Evolutionary conservation across 2,888 invertebrate species (phyloP).

Genomic region (Portevinia maculata): DNA sequence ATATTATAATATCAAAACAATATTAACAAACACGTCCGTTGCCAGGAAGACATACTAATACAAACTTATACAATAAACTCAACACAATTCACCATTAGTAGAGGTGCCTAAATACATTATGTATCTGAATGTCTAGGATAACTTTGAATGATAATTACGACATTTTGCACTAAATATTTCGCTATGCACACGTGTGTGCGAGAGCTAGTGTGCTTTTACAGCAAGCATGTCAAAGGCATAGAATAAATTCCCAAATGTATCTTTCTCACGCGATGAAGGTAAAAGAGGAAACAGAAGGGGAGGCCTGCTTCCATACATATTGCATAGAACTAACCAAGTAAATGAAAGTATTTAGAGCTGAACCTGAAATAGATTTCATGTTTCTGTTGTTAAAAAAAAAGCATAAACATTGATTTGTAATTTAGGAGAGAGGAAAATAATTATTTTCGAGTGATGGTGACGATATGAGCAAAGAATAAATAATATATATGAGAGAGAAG

Average conservation of each 20-base stretch:
- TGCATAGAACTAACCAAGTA: slow-evolving; percentile 31
- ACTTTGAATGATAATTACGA: slow-evolving; percentile 50
- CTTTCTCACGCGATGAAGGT: slow-evolving; percentile 59
- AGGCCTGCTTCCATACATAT: background rate
- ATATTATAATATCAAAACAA: background rate
- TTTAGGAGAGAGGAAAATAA: slow-evolving; percentile 31
- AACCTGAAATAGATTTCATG: slow-evolving; percentile 60
- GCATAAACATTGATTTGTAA: slow-evolving; percentile 61
- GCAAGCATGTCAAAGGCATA: slow-evolving; percentile 25
- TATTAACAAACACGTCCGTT: slow-evolving; percentile 18
- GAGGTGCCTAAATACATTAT: too few relatives aligned
- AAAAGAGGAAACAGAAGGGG: background rate
- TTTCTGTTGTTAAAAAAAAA: slow-evolving; percentile 65
- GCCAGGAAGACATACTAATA: slow-evolving; percentile 6
- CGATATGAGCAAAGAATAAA: slow-evolving; percentile 18
- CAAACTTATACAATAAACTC: background rate
- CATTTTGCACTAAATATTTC: slow-evolving; percentile 64
- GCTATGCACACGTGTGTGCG: slow-evolving; percentile 51
- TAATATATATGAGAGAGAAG: background rate
- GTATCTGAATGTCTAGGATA: slow-evolving; percentile 56
- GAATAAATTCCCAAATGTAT: slow-evolving; percentile 48
- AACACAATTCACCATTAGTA: slow-evolving; percentile 9
- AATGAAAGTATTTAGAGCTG: slow-evolving; percentile 24
- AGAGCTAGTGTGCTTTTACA: background rate
- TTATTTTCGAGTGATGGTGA: slow-evolving; percentile 54